phyloP scores from a whole-genome alignment of 2,888 invertebrate genomes.

The Lycophotia porphyrea region DNA sequence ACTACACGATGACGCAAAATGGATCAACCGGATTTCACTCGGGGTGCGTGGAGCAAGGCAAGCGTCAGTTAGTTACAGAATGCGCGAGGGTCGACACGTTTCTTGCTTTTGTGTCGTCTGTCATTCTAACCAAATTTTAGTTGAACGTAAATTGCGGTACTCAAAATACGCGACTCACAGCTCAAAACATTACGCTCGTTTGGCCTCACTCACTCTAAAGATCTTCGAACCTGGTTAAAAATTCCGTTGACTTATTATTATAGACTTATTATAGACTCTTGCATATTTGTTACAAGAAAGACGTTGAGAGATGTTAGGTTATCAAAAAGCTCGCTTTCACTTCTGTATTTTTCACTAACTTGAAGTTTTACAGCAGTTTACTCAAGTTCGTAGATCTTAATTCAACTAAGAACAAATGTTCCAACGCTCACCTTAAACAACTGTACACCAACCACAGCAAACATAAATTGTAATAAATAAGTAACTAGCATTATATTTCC shows the following conservation, averaged over 20 bases:
- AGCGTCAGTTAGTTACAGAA: too few species aligned
- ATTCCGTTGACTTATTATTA: not conserved
- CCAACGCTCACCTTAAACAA: conserved; percentile 97
- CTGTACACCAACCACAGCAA: conserved; percentile 99
- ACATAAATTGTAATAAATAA: conserved; percentile 99
- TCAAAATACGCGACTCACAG: too few species aligned
- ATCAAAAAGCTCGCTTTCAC: not conserved
- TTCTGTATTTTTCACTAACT: not conserved
- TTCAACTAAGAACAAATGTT: conserved; percentile 22
- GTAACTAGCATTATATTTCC: conserved; percentile 99
- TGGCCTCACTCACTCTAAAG: too few species aligned
- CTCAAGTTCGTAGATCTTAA: conserved; percentile 43
- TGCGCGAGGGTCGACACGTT: too few species aligned
- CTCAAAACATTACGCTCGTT: too few species aligned
- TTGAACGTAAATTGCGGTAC: too few species aligned
- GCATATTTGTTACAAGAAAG: not conserved
- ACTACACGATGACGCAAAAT: too few species aligned
- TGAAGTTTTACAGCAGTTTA: not conserved
- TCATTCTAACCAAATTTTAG: too few species aligned
- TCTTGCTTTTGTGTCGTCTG: too few species aligned
- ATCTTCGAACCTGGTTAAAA: conserved; percentile 30
- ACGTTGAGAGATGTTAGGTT: not conserved
- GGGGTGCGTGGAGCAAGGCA: too few species aligned
- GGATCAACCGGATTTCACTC: too few species aligned
- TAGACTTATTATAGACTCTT: not conserved